Evolutionary conservation across 2,797 vertebrate genomes (phyloP), one percentile per base, ranked within the genome.

Genomic region (Sebastes vulpes): DNA sequence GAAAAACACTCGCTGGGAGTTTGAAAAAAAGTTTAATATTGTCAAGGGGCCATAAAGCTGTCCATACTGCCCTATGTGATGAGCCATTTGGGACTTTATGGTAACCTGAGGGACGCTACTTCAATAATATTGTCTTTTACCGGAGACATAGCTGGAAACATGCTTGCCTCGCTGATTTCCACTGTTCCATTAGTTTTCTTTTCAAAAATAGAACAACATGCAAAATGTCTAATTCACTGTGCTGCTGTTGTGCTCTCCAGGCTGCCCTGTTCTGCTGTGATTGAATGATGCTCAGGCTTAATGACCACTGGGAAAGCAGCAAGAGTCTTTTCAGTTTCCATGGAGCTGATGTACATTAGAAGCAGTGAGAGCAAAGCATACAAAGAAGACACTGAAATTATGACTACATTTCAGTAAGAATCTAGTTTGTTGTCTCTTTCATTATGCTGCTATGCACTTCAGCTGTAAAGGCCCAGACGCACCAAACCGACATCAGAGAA

Each of bases 281-380:
- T 81, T 86, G 84, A 85, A 67, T 75, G 84, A 87, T 80, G 72
- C 76, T 81, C 48, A 0, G 50, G 54, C 73, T 77, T 87, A 87
- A 91, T 81, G 81, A 91, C 84, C 80, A 88, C 77, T 63, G 91
- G 76, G 82, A 78, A 78, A 80, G 77, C 76, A 8, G 32, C 32
- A 35, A 35, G 25, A 77, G 38, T 58, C 74, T 82, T 75, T 54
- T 26, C 48, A 12, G 48, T 88, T 84, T 90, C 82, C 69, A 78
- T 67, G 71, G 76, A 65, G 86, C 78, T 77, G 74, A 74, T 10
- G 48, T 65, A 50, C 66, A 83, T 25, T 16, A 48, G 75, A 32
- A 9, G 48, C 31, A 26, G 31, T 38, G 16, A 12, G 52, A 75
- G 42, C 23, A 12, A 42, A 73, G 52, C 52, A 46, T n/a, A 59